phyloP scores from a whole-genome alignment of 2,888 invertebrate genomes.

The Sphaerophoria rueppellii region DNA sequence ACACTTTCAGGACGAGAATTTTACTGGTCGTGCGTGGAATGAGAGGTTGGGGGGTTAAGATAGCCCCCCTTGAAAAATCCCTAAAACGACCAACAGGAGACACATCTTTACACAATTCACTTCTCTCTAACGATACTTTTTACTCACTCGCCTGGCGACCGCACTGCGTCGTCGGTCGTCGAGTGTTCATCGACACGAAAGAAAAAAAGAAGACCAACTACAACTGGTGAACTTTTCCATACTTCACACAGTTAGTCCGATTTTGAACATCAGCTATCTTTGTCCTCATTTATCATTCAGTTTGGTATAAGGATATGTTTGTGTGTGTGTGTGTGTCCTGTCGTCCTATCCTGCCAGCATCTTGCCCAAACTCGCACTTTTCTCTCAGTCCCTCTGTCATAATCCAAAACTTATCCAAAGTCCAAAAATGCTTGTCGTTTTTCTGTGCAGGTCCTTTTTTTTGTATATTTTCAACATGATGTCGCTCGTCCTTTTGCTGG shows the following conservation, averaged over 20 bases:
- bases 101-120: conserved; percentile 72
- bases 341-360: background rate
- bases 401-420: conserved; percentile 73
- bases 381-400: conserved; percentile 51
- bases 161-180: too few relatives aligned
- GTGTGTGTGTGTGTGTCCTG: conserved; percentile 9
- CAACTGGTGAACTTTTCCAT: conserved; percentile 32
- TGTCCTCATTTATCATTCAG: conserved; percentile 67
- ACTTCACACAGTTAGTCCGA: conserved; percentile 14
- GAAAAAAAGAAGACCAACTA: background rate
- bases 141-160: background rate
- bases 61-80: background rate
- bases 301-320: conserved; percentile 52
- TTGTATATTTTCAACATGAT: conserved; percentile 29
- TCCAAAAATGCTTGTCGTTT: conserved; percentile 57
- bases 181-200: too few relatives aligned
- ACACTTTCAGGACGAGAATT: background rate
- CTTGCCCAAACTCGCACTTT: conserved; percentile 8
- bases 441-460: background rate
- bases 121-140: conserved; percentile 69
- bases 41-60: background rate
- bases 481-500: conserved; percentile 45
- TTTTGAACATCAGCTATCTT: conserved; percentile 64
- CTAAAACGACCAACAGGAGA: conserved; percentile 72
- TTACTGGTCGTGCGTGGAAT: background rate